Conservation (phyloP, 2,797 vertebrate species). For the Emys orbicularis region DNA sequence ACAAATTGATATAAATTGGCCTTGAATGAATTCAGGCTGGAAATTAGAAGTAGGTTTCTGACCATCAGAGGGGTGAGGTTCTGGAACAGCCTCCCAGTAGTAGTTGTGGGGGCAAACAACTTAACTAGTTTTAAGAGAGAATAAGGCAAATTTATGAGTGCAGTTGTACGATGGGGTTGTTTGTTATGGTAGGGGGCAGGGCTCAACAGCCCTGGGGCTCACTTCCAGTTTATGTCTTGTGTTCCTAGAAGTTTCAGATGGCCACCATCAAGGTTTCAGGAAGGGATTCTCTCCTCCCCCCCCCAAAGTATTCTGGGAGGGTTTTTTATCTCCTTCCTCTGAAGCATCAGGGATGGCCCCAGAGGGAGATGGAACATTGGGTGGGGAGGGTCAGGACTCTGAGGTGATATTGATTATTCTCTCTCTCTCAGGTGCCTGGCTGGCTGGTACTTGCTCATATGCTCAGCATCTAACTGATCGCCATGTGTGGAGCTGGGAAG, state of each 20-base stretch:
- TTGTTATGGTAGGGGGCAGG: not conserved
- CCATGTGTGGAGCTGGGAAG: not conserved
- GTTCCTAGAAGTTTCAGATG: not conserved
- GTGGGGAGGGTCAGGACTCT: no score
- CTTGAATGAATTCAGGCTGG: not conserved
- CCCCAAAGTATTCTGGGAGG: no score
- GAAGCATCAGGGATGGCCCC: no score
- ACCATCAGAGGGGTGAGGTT: not conserved
- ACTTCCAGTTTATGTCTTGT: not conserved
- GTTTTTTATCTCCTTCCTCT: no score
- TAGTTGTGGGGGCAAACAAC: not conserved
- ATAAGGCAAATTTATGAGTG: not conserved
- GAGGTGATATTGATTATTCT: not conserved
- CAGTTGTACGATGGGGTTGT: not conserved
- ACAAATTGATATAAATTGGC: not conserved
- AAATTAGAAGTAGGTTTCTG: not conserved
- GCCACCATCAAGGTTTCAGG: not conserved
- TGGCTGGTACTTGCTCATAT: not conserved
- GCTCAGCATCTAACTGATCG: not conserved
- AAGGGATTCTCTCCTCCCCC: no score
- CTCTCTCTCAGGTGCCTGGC: not conserved
- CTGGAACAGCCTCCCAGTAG: not conserved
- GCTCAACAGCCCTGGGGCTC: not conserved
- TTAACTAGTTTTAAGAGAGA: not conserved
- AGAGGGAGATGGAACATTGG: no score